Evolutionary conservation across 2,797 vertebrate species (phyloP).

Genomic region (Artibeus jamaicensis): DNA sequence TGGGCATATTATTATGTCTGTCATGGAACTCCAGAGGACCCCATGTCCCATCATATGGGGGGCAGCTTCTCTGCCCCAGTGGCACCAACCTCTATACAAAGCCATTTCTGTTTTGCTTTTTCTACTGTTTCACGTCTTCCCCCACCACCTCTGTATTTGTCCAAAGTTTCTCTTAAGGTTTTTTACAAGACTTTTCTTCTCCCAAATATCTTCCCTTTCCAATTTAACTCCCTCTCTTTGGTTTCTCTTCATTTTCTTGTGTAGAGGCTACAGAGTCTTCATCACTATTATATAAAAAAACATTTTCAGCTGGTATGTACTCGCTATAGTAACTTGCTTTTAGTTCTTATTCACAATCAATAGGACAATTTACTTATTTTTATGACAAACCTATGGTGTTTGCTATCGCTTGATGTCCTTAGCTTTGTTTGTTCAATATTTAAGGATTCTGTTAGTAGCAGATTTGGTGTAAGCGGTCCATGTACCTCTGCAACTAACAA

Average conservation of each 20-base stretch:
- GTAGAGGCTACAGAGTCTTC: not conserved
- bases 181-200: not conserved
- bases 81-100: not conserved
- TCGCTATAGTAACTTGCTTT: not conserved
- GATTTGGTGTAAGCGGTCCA: not conserved
- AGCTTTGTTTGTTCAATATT: not conserved
- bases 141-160: not conserved
- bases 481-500: not conserved
- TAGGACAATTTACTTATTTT: not conserved
- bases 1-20: not conserved
- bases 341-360: not conserved
- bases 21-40: not conserved
- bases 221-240: not conserved
- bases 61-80: not conserved
- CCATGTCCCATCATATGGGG: accelerated
- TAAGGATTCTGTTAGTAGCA: not conserved
- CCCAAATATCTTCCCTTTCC: not conserved
- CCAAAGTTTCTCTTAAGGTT: not conserved
- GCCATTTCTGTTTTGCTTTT: not conserved
- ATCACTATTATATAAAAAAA: not conserved
- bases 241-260: not conserved
- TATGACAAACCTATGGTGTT: not conserved
- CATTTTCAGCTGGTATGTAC: not conserved
- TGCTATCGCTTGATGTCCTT: not conserved
- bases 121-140: not conserved